Evolutionary conservation across 2,888 invertebrate genomes (phyloP).

Genomic region (Agriopis leucophaearia): DNA sequence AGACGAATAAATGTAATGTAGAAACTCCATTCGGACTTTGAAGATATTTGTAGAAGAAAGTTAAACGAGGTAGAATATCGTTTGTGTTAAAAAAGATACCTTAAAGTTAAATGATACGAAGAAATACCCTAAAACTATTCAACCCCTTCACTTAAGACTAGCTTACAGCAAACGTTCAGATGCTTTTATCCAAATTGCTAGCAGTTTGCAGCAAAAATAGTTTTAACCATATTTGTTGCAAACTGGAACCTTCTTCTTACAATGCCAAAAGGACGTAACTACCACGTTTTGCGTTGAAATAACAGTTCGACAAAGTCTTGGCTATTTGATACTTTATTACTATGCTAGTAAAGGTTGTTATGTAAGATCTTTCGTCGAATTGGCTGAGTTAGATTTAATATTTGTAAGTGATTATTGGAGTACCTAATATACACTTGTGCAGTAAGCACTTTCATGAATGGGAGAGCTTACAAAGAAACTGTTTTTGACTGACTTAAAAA

Average conservation of each 20-base stretch:
- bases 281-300: not conserved
- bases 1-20: too few relatives aligned
- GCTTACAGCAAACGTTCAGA: slow-evolving; percentile 30
- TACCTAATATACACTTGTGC: not conserved
- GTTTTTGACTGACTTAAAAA: too few relatives aligned
- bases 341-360: slow-evolving; percentile 1
- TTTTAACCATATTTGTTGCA: too few relatives aligned
- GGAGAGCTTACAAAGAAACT: too few relatives aligned
- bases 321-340: slow-evolving; percentile 33
- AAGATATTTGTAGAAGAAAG: too few relatives aligned
- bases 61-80: too few relatives aligned
- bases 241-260: not conserved
- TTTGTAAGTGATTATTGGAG: slow-evolving; percentile 12
- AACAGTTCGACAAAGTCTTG: slow-evolving; percentile 25
- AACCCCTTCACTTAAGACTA: slow-evolving; percentile 32
- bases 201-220: slow-evolving; percentile 42
- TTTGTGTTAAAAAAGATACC: not conserved
- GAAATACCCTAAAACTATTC: slow-evolving; percentile 2
- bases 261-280: slow-evolving; percentile 15
- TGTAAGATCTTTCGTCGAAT: not conserved
- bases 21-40: too few relatives aligned
- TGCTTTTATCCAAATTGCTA: slow-evolving; percentile 49
- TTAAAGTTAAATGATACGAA: slow-evolving; percentile 4
- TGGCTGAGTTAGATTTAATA: not conserved
- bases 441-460: too few relatives aligned